Base-by-base conservation (phyloP, 2,888 invertebrate species). In the Deilephila elpenor region DNA sequence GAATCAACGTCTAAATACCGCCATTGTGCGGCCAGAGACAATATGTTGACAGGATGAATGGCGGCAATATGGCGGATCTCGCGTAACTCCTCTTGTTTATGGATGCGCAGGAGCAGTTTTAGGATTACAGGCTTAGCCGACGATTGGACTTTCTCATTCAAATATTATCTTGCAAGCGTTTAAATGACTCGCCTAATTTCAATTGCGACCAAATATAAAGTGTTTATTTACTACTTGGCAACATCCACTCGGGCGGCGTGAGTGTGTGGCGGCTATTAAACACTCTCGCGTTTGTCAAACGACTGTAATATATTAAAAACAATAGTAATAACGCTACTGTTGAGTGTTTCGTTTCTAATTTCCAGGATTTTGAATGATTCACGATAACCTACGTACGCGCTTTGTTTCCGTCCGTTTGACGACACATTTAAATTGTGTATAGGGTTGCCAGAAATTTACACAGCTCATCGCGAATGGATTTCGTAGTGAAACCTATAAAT, bases 41-140 rank as follows among this genome's bases (percentile, higher is more conserved):
- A 92, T 92, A 92, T 91, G 94, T 91, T 93, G 94, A 94, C 93
- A 94, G 93, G 88, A 92, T 92, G 92, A 93, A 93, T 89, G 92
- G 86, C 88, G 90, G 88, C 92, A 91, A 86, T 85, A 91, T 91
- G 93, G 93, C 92, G 87, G 86, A 82, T 91, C 90, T 89, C 91
- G 91, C 92, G 92, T 92, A 93, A 92, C 88, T 91, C 84, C 83
- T 76, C 86, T 90, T 91, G 92, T 93, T 93, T 93, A 93, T 92
- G 88, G 89, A 73, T 87, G 91, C 91, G 90, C 90, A 82, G 79
- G 89, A 91, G 92, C 91, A 89, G 89, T 88, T 91, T 92, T 91
- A 90, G 93, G 93, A 90, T 91, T 90, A 89, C 88, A 81, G 89
- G 86, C 92, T 93, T 92, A 92, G 92, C 91, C 91, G 93, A 90